phyloP scores from a whole-genome alignment of 2,113 vertebrate genomes.

The Colius striatus region DNA sequence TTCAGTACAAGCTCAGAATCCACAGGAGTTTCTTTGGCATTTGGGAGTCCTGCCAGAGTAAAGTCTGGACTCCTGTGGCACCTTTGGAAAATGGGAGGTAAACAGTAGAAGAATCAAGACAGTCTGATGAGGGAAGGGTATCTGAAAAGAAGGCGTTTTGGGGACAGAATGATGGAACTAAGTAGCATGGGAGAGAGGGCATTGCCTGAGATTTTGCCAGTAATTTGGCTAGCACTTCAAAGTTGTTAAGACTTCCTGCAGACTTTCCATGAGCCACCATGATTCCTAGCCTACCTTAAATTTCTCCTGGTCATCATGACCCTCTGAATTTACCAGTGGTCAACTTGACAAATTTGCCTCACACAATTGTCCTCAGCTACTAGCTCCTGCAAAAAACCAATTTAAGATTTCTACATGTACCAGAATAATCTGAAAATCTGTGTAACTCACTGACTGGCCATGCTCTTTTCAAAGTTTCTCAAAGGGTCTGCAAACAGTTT shows the following conservation, averaged over 20 bases:
- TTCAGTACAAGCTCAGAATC: not conserved
- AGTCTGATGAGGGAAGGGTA: not conserved
- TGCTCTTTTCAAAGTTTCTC: not conserved
- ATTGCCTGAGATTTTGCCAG: not conserved
- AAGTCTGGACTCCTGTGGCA: not conserved
- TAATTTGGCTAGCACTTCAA: conserved; percentile 35
- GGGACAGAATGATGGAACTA: not conserved
- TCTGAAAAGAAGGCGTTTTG: conserved; percentile 16
- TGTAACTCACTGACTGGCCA: not conserved
- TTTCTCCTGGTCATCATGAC: not conserved
- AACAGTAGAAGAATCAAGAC: not conserved
- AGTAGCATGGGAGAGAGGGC: not conserved
- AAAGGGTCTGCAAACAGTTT: not conserved
- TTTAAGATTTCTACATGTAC: not conserved
- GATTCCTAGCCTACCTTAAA: not conserved
- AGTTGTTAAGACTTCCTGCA: conserved; percentile 1
- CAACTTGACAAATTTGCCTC: not conserved
- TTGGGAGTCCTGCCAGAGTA: not conserved
- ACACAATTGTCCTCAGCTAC: not conserved
- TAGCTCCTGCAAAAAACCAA: not conserved
- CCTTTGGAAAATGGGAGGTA: not conserved
- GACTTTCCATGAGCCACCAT: not conserved
- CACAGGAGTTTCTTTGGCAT: conserved; percentile 3
- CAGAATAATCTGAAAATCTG: not conserved
- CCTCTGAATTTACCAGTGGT: not conserved